Conservation (phyloP, 2,113 vertebrate species). For the Tragulus kanchil region DNA sequence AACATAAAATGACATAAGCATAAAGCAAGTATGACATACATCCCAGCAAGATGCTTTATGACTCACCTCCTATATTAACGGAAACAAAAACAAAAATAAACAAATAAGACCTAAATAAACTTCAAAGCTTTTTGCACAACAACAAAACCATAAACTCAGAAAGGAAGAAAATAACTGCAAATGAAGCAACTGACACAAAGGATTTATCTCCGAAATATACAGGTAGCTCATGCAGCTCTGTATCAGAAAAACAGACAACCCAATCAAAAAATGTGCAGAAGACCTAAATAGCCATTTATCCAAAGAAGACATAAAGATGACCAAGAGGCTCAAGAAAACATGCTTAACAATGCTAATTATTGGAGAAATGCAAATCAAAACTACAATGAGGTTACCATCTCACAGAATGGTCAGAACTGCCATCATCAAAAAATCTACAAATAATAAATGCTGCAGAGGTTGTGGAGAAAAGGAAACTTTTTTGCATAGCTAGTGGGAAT, state of each 20-base stretch:
- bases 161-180: background rate
- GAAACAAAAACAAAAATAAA: background rate
- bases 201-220: background rate
- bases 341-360: background rate
- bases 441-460: background rate
- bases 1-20: background rate
- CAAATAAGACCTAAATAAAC: background rate
- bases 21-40: background rate
- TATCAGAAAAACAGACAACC: background rate
- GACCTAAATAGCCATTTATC: background rate
- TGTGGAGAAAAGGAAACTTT: background rate
- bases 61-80: background rate
- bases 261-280: background rate
- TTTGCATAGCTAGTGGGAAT: background rate
- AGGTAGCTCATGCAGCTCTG: background rate
- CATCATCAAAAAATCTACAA: background rate
- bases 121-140: background rate
- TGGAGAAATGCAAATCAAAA: background rate
- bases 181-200: background rate
- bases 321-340: background rate
- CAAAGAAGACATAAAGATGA: background rate
- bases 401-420: no score
- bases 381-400: background rate
- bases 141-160: background rate
- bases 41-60: background rate